Evolutionary conservation across 2,113 vertebrate species (phyloP).

Genomic region (Pelecanoides urinatrix): DNA sequence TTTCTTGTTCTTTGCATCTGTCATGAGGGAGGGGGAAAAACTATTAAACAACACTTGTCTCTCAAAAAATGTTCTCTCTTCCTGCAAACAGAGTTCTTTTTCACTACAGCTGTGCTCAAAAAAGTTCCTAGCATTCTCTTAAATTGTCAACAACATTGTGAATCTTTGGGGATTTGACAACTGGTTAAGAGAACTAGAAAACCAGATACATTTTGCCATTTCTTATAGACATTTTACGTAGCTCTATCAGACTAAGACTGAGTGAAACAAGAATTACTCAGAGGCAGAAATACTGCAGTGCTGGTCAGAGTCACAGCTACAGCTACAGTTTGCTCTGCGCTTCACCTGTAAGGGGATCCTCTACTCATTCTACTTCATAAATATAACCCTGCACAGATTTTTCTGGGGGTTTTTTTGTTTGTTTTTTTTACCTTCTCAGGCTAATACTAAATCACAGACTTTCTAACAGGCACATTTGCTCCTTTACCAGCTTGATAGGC

Average conservation of each 20-base stretch:
- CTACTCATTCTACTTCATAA: background rate
- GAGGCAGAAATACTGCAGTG: background rate
- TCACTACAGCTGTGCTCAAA: background rate
- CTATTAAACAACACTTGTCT: background rate
- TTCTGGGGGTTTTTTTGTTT: background rate
- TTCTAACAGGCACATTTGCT: background rate
- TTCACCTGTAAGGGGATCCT: background rate
- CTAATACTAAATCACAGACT: background rate
- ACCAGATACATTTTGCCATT: background rate
- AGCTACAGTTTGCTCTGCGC: background rate
- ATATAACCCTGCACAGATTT: background rate
- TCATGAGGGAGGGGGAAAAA: background rate
- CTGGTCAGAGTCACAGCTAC: background rate
- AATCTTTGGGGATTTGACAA: background rate
- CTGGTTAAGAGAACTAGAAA: background rate
- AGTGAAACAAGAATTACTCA: background rate
- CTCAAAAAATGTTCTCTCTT: background rate
- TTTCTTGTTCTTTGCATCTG: background rate
- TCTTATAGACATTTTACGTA: background rate
- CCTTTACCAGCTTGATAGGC: background rate
- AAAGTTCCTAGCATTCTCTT: background rate
- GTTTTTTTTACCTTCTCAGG: background rate
- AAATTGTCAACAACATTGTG: background rate
- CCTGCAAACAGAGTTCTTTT: background rate
- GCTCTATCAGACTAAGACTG: background rate